Base-by-base conservation (phyloP, 2,797 vertebrate species). In the Poeciliopsis turneri region DNA sequence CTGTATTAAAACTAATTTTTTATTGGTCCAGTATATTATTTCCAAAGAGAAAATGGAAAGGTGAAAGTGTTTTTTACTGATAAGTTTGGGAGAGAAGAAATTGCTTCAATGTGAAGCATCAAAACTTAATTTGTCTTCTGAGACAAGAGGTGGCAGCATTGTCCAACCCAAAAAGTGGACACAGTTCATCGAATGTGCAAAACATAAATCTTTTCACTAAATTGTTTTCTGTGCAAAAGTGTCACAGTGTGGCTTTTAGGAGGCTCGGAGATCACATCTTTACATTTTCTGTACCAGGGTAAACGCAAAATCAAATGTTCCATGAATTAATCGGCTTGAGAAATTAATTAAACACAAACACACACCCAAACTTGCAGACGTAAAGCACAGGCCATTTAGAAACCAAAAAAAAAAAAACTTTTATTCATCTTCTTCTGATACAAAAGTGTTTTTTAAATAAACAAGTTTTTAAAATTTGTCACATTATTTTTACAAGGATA, bases 401-500 rank as follows among this genome's bases (percentile, higher is more conserved):
- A 95, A 93, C 88, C 90, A 94, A 95, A 92, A 93, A 92, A 11
- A 66, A 93, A 92, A 93, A 92, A 11, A 66, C 80, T 94, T 93
- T 95, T 95, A 92, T 90, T 92, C 47, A 87, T 92, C 86, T 83
- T 95, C 90, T 94, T 95, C 90, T 94, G 92, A 95, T 96, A 96
- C 95, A 96, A 96, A 96, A 96, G 88, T 89, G 79, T 92, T 57
- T 74, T 72, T 96, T 96, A 96, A 96, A 96, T 96, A 95, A 93
- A 92, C 90, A 90, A 87, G 59, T 93, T 94, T 73, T 93, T 88
- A 89, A 86, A 78, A 33, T 81, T 87, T 83, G 61, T 86, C 85
- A 84, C 78, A 80, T 81, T 77, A 53, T 89, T 84, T 94, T 92
- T 94, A 98, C 97, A 99, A 96, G 95, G 97, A 99, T 99, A 99